Percentiles rank a stretch among this genome's conserved stretches.
These are phyloP conservation scores for Melanostoma mellinum DNA, from an alignment of 2,888 invertebrate species.

Conservation along the genomic window DNA sequence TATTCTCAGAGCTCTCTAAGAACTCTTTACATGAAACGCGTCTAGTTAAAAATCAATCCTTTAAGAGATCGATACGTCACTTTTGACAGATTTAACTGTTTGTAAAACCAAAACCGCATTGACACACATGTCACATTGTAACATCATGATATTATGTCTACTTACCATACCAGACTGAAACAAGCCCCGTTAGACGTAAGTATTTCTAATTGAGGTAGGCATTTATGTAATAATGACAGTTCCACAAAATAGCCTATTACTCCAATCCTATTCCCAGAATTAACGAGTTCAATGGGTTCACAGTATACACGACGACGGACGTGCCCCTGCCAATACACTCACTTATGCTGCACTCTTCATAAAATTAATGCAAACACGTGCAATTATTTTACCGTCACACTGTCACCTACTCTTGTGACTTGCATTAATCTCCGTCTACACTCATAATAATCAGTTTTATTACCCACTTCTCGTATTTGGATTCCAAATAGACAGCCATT, in stretches of 20 bases:
- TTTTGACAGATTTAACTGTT: no score
- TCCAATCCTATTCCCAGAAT: slow-evolving; percentile 43
- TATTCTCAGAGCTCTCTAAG: no score
- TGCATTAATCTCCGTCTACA: slow-evolving; percentile 61
- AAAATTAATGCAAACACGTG: slow-evolving; percentile 52
- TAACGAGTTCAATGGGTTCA: slow-evolving; percentile 33
- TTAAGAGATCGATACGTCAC: no score
- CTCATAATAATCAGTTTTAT: slow-evolving; percentile 55
- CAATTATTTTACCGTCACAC: slow-evolving; percentile 61
- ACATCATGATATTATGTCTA: no score
- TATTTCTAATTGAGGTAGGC: slow-evolving; percentile 36
- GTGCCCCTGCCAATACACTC: not conserved
- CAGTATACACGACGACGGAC: not conserved
- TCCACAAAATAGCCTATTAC: slow-evolving; percentile 11
- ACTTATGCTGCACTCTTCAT: no score
- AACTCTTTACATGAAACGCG: no score
- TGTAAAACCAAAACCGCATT: no score
- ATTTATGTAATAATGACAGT: slow-evolving; percentile 33
- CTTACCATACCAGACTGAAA: not conserved
- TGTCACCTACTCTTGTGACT: slow-evolving; percentile 68
- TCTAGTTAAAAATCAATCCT: no score
- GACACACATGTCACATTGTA: no score
- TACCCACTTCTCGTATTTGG: slow-evolving; percentile 43
- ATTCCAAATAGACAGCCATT: slow-evolving; percentile 32
- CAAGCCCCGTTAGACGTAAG: not conserved